Evolutionary conservation across 2,797 vertebrate species (phyloP), one percentile per base, ranked within the genome.

Genomic region (Hydrocynus forskahlii): DNA sequence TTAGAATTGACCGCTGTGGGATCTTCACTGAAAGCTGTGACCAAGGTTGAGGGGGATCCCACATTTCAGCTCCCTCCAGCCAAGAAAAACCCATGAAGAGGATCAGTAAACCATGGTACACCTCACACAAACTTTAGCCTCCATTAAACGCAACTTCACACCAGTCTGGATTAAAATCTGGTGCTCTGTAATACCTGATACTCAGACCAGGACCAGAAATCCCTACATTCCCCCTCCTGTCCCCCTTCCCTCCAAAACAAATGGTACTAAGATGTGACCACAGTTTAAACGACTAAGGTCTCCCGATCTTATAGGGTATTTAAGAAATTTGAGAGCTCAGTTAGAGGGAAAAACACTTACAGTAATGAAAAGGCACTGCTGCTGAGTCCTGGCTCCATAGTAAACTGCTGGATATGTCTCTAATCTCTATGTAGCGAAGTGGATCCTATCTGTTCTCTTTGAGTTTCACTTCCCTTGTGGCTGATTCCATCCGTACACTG

Each of bases 331-430:
- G 3, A 43, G 38, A 67, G 8, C 5, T 19, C 17, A 0, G 1
- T n/a, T 35, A 43, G 35, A 12, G 48, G 52, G 43, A n/a, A 12
- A 73, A 38, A 19, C 17, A 73, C 70, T 57, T 73, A 73, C 70
- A 73, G 9, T 10, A 73, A 4, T 5, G 29, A 38, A 29, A 73
- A 73, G 21, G 5, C 1, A 7, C 69, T 54, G 17, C 17, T 35
- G 52, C 23, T 35, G 25, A 25, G 35, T 23, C 19, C 9, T 5
- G 25, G 14, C 25, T 72, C 69, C 69, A 72, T 72, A 10, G 23
- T 71, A 54, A 55, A 13, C 43, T 72, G 16, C 10, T 4, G 16
- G 35, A 19, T 43, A 2, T 40, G 17, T n/a, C 9, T 43, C 43
- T 35, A 72, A 16, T 55, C 10, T 1, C 50, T 57, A 23, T 10